Evolutionary conservation across 2,888 invertebrate species (phyloP).

Genomic region (Spilosoma lubricipeda): DNA sequence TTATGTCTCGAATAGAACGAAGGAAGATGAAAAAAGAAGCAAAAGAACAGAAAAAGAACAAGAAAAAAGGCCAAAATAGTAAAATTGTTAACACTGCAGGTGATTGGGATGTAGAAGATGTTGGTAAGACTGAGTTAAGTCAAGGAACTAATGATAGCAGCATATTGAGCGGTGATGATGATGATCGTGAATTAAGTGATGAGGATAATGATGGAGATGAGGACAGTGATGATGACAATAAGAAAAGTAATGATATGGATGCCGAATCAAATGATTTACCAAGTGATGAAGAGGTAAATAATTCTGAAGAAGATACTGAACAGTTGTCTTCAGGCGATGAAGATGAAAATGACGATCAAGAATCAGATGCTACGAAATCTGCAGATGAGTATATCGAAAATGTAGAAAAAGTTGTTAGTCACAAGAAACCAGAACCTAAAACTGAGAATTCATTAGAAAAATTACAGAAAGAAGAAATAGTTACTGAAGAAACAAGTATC

Average conservation of each 20-base stretch:
- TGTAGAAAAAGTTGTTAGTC: not conserved
- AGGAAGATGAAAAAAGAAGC: conserved; percentile 76
- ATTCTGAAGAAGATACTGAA: not conserved
- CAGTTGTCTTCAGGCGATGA: not conserved
- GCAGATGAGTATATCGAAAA: conserved; percentile 13
- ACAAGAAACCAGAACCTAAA: not conserved
- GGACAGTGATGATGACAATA: conserved; percentile 18
- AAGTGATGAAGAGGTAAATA: conserved; percentile 22
- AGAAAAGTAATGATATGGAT: conserved; percentile 18
- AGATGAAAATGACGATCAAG: conserved; percentile 21
- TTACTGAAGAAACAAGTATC: conserved; percentile 3
- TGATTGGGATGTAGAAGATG: conserved; percentile 71
- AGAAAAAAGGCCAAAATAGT: conserved; percentile 60
- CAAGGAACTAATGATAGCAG: conserved; percentile 24
- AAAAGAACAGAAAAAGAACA: conserved; percentile 70
- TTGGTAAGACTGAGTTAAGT: conserved; percentile 41
- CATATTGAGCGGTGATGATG: conserved; percentile 35
- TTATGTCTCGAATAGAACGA: conserved; percentile 80
- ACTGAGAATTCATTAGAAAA: not conserved
- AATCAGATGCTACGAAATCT: conserved; percentile 16
- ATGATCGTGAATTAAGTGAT: conserved; percentile 15
- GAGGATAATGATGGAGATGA: conserved; percentile 9
- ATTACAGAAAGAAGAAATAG: not conserved
- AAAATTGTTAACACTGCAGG: conserved; percentile 65
- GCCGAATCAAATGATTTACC: conserved; percentile 16